A percentile compares a stretch with the other conserved stretches of the same genome.
phyloP scores from a whole-genome alignment of 92 coral and sea anemone genomes.

The Epizoanthus ramosus region DNA sequence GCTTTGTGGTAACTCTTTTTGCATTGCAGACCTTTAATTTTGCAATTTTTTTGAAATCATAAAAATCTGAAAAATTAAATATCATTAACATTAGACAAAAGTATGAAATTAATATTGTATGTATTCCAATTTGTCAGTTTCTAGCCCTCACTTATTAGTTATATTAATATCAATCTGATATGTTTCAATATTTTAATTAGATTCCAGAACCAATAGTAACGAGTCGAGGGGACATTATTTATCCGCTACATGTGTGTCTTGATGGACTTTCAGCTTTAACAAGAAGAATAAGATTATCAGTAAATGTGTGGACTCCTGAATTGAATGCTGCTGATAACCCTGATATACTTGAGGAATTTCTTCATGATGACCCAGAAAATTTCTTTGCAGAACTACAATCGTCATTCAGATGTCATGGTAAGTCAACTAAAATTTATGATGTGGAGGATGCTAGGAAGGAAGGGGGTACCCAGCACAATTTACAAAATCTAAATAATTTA shows the following conservation, averaged over 20 bases:
- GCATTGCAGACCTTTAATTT: too few species aligned
- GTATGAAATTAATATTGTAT: too few species aligned
- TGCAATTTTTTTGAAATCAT: too few species aligned
- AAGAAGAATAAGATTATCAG: conserved; percentile 76
- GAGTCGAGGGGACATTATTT: conserved; percentile 78
- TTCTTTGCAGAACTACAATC: conserved; percentile 59
- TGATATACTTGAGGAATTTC: conserved; percentile 51
- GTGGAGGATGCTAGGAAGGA: too few species aligned
- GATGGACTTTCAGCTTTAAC: conserved; percentile 79
- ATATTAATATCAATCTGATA: neutral
- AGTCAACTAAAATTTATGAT: neutral
- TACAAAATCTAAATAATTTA: too few species aligned
- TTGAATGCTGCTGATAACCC: conserved; percentile 53
- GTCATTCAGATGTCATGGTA: conserved; percentile 86
- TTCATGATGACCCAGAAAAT: conserved; percentile 74
- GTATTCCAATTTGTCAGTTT: too few species aligned
- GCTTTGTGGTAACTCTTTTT: too few species aligned
- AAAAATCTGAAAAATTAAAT: too few species aligned
- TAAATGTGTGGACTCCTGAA: conserved; percentile 90
- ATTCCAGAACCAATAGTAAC: conserved; percentile 65
- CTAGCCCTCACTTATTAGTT: too few species aligned
- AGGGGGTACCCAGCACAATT: too few species aligned
- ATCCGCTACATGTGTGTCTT: conserved; percentile 75
- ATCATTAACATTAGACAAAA: too few species aligned
- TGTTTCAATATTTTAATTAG: neutral